Evolutionary conservation across 2,797 vertebrate genomes (phyloP).

Genomic region (Gastrophryne carolinensis): DNA sequence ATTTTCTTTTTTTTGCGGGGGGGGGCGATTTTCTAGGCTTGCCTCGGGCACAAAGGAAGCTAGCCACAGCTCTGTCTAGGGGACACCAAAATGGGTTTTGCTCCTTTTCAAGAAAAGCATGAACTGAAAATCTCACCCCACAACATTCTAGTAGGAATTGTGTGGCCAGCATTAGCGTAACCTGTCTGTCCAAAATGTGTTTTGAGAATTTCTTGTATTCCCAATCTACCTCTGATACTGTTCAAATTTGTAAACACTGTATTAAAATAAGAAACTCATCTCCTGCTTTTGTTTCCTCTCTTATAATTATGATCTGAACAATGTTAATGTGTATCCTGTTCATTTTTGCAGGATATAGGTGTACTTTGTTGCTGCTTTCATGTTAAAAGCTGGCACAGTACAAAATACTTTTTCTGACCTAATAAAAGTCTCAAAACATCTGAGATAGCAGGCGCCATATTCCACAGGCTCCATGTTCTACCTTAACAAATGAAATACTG

Average conservation of each 20-base stretch:
- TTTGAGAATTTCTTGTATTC: not conserved
- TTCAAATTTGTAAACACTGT: not conserved
- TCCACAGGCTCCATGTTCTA: not conserved
- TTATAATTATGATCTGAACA: not conserved
- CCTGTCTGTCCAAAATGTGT: too few species aligned
- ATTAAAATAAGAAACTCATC: not conserved
- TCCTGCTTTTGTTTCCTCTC: not conserved
- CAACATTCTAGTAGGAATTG: too few species aligned
- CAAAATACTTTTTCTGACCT: not conserved
- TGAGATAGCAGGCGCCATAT: not conserved
- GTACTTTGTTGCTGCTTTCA: slow-evolving; percentile 8
- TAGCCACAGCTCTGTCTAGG: too few species aligned
- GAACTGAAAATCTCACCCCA: too few species aligned
- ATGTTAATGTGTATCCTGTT: not conserved
- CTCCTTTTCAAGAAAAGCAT: too few species aligned
- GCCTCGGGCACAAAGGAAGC: too few species aligned
- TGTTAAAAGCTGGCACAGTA: not conserved
- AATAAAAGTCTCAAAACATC: not conserved
- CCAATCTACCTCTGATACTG: not conserved
- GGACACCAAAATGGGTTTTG: too few species aligned
- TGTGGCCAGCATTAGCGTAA: too few species aligned
- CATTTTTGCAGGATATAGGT: not conserved
- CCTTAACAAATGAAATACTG: not conserved
- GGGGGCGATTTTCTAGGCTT: too few species aligned
- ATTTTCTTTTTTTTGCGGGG: too few species aligned